phyloP scores from a whole-genome alignment of 2,113 vertebrate species.

The Pituophis catenifer region DNA sequence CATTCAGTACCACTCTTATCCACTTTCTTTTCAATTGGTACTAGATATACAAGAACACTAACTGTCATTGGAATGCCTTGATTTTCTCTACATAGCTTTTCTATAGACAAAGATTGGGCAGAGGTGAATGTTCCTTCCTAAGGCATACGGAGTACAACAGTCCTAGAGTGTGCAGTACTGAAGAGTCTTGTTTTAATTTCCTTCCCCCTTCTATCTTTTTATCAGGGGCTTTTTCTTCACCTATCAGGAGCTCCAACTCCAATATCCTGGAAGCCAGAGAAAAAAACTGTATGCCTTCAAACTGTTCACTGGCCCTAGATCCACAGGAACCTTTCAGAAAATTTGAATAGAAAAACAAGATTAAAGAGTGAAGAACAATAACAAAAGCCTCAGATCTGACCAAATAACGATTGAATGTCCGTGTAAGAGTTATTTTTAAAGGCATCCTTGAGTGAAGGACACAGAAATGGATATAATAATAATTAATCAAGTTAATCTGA shows the following conservation, averaged over 20 bases:
- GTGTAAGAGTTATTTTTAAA: background rate
- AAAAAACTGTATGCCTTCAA: background rate
- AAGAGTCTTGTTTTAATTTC: background rate
- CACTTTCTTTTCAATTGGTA: background rate
- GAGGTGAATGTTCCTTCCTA: background rate
- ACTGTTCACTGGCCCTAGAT: background rate
- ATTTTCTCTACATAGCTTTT: background rate
- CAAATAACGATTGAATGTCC: background rate
- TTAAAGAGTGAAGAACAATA: background rate
- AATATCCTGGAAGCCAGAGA: background rate
- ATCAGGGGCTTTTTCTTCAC: background rate
- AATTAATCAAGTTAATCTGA: background rate
- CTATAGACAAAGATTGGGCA: background rate
- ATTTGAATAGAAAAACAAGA: background rate
- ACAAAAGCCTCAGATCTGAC: background rate
- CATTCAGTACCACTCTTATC: background rate
- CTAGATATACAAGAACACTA: background rate
- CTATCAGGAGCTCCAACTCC: background rate
- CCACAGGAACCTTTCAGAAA: background rate
- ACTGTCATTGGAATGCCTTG: background rate
- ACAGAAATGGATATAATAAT: background rate
- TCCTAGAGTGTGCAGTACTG: background rate
- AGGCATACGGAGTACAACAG: background rate
- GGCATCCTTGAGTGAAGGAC: background rate
- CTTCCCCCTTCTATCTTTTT: background rate